Evolutionary conservation across 2,113 vertebrate genomes (phyloP), one percentile per base, ranked within the genome.

Genomic region (Argyrosomus japonicus): DNA sequence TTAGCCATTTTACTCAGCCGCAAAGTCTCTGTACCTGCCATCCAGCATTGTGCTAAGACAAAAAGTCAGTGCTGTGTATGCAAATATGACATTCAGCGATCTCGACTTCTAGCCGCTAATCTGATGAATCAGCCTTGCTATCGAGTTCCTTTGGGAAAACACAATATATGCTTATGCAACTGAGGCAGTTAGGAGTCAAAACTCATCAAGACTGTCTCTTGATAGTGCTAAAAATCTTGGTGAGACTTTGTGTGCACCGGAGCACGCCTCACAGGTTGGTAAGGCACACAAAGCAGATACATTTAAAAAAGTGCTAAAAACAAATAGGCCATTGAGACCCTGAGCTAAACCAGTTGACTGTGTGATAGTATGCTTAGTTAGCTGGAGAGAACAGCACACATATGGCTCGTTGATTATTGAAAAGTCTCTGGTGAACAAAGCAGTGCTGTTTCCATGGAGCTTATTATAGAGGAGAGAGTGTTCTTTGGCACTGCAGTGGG

Each of bases 31-130:
- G 67, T 87, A 67, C 67, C 89, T 89, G 87, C 82, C 90, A 88
- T 40, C 81, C 75, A 82, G 86, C 86, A 89, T 92, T 91, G 91
- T 84, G 79, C 86, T 73, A 87, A 88, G 91, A 93, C 86, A 86
- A 87, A 91, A 93, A 93, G 91, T 93, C 92, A 79, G 62, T 88
- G 81, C 81, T 80, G 84, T 69, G 86, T 95, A 96, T 95, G 95
- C 94, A 92, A 95, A 96, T 96, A 90, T 95, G 94, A 95, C 95
- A 95, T 95, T 95, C 94, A 94, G 75, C 81, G 27, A 88, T 90
- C 77, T 79, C 78, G 87, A 87, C 90, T 90, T 91, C 77, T 75
- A 51, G 77, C 67, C 87, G 73, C 87, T 89, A 89, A 94, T 94
- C 92, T 92, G 93, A 93, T 88, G 68, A 84, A 93, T 92, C 92